Evolutionary conservation across 1,140 invertebrate species (phyloP).

Genomic region (Daktulosphaira vitifoliae): DNA sequence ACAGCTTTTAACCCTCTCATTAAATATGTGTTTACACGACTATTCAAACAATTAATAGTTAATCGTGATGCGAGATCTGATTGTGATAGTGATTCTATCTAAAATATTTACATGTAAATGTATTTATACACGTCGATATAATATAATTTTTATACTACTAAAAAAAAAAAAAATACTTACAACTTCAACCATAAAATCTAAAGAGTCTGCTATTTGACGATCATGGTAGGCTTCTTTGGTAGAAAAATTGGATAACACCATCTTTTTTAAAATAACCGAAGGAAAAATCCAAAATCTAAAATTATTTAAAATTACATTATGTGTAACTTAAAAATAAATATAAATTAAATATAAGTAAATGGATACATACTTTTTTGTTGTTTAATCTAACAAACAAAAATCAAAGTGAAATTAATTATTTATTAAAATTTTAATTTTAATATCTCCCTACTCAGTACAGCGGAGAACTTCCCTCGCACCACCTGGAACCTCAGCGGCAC

Average conservation of each 20-base stretch:
- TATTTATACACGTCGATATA: too few relatives aligned
- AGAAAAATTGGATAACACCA: slow-evolving; percentile 81
- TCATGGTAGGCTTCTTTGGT: slow-evolving; percentile 53
- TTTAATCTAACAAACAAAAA: too few relatives aligned
- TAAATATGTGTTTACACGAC: slow-evolving; percentile 70
- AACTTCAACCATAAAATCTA: slow-evolving; percentile 86
- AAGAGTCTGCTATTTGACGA: slow-evolving; percentile 67
- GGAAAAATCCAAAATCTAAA: slow-evolving; percentile 80
- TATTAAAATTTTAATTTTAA: too few relatives aligned
- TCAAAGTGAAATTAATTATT: too few relatives aligned
- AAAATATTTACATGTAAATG: too few relatives aligned
- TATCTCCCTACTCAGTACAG: too few relatives aligned
- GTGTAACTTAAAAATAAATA: too few relatives aligned
- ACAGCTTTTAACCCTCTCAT: slow-evolving; percentile 55
- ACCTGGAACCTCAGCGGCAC: too few relatives aligned
- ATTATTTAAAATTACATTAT: too few relatives aligned
- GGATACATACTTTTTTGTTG: too few relatives aligned
- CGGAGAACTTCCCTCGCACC: too few relatives aligned
- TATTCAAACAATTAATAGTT: slow-evolving; percentile 75
- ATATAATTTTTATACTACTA: not conserved
- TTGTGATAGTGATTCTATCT: slow-evolving; percentile 76
- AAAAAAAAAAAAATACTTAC: slow-evolving; percentile 47
- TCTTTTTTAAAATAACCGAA: slow-evolving; percentile 73
- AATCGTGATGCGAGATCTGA: slow-evolving; percentile 75
- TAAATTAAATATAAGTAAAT: too few relatives aligned